Conservation (phyloP, 2,888 invertebrate genomes). For the Xylota segnis region DNA sequence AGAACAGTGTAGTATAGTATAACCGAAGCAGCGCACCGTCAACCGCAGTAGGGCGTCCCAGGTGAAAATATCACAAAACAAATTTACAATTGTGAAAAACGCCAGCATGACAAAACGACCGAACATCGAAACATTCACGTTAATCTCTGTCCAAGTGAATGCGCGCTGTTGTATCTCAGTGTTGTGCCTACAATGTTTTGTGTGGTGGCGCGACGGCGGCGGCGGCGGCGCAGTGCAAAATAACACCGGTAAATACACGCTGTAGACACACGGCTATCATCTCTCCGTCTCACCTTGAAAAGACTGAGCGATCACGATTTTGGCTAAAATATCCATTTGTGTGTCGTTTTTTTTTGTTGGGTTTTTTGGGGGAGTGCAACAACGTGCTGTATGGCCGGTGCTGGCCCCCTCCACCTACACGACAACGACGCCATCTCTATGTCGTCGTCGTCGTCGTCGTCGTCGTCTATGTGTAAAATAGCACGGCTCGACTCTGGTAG, state of each 20-base stretch:
- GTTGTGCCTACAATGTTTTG: conserved; percentile 75
- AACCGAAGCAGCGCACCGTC: conserved; percentile 10
- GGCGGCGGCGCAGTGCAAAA: conserved; percentile 69
- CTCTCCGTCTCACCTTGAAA: conserved; percentile 76
- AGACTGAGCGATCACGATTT: conserved; percentile 75
- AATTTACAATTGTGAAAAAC: conserved; percentile 77
- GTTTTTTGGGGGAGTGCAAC: conserved; percentile 58
- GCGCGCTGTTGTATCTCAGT: conserved; percentile 70
- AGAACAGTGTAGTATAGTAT: too few species aligned
- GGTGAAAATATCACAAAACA: conserved; percentile 76
- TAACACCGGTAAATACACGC: conserved; percentile 77
- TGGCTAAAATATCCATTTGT: conserved; percentile 69
- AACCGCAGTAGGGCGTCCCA: conserved; percentile 75
- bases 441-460: too few species aligned
- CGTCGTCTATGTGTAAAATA: conserved; percentile 54
- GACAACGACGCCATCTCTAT: conserved; percentile 49
- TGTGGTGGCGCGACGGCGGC: conserved; percentile 48
- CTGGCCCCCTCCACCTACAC: conserved; percentile 41
- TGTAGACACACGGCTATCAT: conserved; percentile 77
- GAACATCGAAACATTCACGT: conserved; percentile 77
- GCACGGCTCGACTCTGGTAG: conserved; percentile 19
- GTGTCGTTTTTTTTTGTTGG: conserved; percentile 16
- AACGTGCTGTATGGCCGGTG: conserved; percentile 50
- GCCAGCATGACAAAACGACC: conserved; percentile 77
- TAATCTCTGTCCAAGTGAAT: conserved; percentile 77